Percentiles rank a stretch among this genome's conserved stretches.
These are phyloP conservation scores for Rhaphigaster nebulosa DNA, from an alignment of 2,888 invertebrate genomes.

Conservation along the genomic window DNA sequence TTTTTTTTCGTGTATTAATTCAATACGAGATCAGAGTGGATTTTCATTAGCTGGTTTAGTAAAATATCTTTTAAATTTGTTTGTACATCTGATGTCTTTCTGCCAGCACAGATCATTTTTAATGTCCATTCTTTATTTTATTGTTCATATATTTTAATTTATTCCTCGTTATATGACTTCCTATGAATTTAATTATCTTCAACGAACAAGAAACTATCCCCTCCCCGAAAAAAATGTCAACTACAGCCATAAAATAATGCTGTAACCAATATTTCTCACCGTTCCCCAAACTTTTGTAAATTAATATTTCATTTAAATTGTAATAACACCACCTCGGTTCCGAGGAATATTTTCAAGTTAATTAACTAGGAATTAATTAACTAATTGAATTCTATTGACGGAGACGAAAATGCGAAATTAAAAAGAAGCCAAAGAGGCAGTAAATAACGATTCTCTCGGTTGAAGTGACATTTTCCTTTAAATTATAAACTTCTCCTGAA, in stretches of 20 bases:
- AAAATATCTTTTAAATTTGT: too few species aligned
- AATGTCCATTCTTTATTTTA: too few species aligned
- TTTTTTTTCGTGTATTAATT: too few species aligned
- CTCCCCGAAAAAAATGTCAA: not conserved
- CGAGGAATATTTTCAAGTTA: not conserved
- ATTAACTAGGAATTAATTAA: not conserved
- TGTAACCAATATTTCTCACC: not conserved
- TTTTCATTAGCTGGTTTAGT: too few species aligned
- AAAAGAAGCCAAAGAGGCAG: not conserved
- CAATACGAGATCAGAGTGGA: too few species aligned
- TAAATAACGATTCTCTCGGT: not conserved
- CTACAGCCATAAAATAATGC: not conserved
- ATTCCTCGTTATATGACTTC: too few species aligned
- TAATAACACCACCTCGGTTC: not conserved
- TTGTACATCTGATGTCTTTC: too few species aligned
- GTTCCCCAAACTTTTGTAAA: not conserved
- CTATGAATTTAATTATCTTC: too few species aligned
- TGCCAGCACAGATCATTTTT: too few species aligned
- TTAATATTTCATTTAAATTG: not conserved
- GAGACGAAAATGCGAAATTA: not conserved
- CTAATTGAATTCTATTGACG: conserved; percentile 12
- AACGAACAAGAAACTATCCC: too few species aligned
- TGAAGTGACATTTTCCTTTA: not conserved
- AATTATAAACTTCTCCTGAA: not conserved
- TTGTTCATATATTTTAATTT: too few species aligned